Conservation (phyloP, 2,888 invertebrate genomes). For the Reticulitermes lucifugus region DNA sequence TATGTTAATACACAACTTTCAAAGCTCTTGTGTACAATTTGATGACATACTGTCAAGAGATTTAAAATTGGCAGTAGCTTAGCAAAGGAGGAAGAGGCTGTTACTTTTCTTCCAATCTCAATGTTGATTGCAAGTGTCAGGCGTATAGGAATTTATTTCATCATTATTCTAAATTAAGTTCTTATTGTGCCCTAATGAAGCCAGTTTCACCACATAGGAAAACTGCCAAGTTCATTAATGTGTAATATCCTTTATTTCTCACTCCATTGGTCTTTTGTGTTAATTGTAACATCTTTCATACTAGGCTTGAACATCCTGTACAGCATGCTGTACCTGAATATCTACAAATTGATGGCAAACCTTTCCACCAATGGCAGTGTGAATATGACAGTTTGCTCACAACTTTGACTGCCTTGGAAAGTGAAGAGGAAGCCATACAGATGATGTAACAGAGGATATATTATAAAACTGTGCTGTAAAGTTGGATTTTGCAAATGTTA, state of each 20-base stretch:
- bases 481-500: not conserved
- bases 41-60: no score
- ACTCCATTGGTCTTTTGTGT: not conserved
- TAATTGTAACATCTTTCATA: not conserved
- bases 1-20: no score
- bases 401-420: not conserved
- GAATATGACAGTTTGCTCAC: not conserved
- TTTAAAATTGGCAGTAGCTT: no score
- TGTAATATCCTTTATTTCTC: not conserved
- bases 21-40: no score
- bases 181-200: not conserved
- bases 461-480: not conserved
- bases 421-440: not conserved
- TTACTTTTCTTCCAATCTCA: no score
- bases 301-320: conserved; percentile 7
- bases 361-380: not conserved
- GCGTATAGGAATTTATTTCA: not conserved
- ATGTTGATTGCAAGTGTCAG: no score
- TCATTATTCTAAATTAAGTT: not conserved
- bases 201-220: not conserved
- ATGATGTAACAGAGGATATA: not conserved
- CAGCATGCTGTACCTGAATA: not conserved
- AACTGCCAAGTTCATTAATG: not conserved
- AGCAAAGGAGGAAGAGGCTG: no score
- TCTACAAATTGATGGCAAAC: not conserved